These are phyloP conservation scores for Diplodus puntazzo DNA, from an alignment of 2,797 vertebrate species.

Conservation along the genomic window DNA sequence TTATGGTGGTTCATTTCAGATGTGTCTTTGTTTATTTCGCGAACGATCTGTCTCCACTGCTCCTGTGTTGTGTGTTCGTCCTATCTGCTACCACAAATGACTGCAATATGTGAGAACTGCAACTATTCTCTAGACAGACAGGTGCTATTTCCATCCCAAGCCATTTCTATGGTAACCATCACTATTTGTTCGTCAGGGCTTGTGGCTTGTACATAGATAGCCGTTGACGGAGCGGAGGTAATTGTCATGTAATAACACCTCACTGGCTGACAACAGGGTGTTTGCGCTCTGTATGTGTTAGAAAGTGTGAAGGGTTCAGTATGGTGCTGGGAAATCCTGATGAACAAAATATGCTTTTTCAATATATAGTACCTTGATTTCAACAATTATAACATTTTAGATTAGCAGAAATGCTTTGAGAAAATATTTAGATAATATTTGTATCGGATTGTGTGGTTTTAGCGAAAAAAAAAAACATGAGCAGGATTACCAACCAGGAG, in stretches of 20 bases:
- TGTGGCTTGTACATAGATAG: slow-evolving; percentile 1
- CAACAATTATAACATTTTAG: not conserved
- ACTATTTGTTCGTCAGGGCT: slow-evolving; percentile 25
- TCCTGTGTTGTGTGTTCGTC: not conserved
- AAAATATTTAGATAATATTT: not conserved
- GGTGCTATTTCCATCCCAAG: slow-evolving; percentile 25
- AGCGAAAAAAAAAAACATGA: not conserved
- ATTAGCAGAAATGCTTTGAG: not conserved
- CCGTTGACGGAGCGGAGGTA: slow-evolving; percentile 28
- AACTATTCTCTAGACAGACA: not conserved
- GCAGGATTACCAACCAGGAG: not conserved
- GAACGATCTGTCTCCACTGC: not conserved
- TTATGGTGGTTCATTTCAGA: not conserved
- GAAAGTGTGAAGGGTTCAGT: not conserved
- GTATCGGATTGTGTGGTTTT: not conserved
- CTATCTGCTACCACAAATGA: not conserved
- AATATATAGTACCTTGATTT: not conserved
- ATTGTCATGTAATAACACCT: slow-evolving; percentile 17
- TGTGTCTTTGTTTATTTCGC: not conserved
- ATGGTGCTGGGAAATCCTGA: not conserved
- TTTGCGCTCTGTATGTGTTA: not conserved
- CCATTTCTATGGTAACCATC: slow-evolving; percentile 55
- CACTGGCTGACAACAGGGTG: not conserved
- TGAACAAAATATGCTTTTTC: not conserved
- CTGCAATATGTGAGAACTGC: not conserved